Percentiles rank a stretch among this genome's conserved stretches.
phyloP scores from a whole-genome alignment of 2,888 invertebrate genomes.

The Caenorhabditis angaria region DNA sequence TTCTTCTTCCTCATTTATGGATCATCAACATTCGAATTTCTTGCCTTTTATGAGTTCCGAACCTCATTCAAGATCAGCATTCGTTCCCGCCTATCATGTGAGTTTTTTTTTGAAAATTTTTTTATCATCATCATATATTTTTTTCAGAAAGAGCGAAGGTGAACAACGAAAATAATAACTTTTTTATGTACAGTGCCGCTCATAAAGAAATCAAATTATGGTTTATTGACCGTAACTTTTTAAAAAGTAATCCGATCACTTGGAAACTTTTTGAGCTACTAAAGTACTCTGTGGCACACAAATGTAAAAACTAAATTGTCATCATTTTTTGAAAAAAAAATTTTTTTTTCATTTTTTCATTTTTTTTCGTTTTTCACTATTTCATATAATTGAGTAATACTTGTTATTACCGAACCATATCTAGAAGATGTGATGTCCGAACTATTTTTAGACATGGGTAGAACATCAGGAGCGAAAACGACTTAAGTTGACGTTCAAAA shows the following conservation, averaged over 20 bases:
- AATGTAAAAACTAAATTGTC: too few species aligned
- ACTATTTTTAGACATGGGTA: neutral
- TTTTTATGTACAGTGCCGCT: neutral
- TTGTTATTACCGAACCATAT: too few species aligned
- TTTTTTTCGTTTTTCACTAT: too few species aligned
- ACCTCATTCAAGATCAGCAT: constrained; percentile 25
- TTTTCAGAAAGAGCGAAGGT: constrained; percentile 35
- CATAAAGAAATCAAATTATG: too few species aligned
- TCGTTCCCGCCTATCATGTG: constrained; percentile 34
- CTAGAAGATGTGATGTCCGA: too few species aligned
- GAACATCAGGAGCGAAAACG: neutral
- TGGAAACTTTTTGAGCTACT: too few species aligned
- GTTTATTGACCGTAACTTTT: too few species aligned
- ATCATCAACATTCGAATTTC: neutral
- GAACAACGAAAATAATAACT: neutral
- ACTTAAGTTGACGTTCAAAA: neutral
- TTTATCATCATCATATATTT: neutral
- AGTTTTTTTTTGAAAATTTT: neutral
- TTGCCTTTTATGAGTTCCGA: constrained; percentile 14
- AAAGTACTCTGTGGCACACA: too few species aligned
- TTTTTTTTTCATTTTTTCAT: too few species aligned
- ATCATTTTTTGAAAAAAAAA: too few species aligned
- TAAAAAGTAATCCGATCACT: too few species aligned
- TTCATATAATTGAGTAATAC: too few species aligned
- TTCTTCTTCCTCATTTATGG: neutral